A percentile compares a stretch with the other conserved stretches of the same genome.
phyloP scores from a whole-genome alignment of 2,888 invertebrate species.

The Dynastes grantii region DNA sequence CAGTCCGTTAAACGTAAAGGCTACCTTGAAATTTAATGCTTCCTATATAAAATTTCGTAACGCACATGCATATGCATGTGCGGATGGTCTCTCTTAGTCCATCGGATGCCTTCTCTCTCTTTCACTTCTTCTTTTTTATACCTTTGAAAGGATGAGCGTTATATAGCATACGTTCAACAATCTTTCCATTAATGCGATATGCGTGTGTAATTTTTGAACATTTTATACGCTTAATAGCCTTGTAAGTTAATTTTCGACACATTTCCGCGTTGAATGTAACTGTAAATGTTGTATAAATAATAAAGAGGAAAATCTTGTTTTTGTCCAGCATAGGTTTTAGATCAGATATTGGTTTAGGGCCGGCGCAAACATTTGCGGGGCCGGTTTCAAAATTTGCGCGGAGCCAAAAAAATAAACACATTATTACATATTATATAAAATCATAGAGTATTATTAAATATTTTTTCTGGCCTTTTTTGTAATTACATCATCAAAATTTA shows the following conservation, averaged over 20 bases:
- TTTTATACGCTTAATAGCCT: not conserved
- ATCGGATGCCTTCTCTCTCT: not conserved
- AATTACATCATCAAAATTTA: too few species aligned
- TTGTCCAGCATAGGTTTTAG: too few species aligned
- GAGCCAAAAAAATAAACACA: too few species aligned
- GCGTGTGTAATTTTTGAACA: not conserved
- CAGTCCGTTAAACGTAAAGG: conserved; percentile 40
- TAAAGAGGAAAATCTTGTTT: too few species aligned
- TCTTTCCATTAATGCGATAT: not conserved
- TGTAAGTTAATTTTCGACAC: not conserved
- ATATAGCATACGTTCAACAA: not conserved
- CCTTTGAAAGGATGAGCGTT: not conserved
- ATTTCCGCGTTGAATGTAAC: too few species aligned
- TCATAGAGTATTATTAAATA: too few species aligned
- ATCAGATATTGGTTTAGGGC: too few species aligned
- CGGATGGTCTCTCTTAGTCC: not conserved
- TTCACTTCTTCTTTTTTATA: not conserved
- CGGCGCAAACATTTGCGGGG: too few species aligned
- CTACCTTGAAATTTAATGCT: conserved; percentile 45
- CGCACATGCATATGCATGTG: conserved; percentile 36
- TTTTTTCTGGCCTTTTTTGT: too few species aligned
- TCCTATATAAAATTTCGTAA: conserved; percentile 41
- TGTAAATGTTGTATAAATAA: too few species aligned
- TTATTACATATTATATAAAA: too few species aligned
- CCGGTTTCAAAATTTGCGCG: too few species aligned